Percentiles rank a stretch among this genome's conserved stretches.
phyloP scores from a whole-genome alignment of 2,888 invertebrate genomes.

The Coecobrya sp. region DNA sequence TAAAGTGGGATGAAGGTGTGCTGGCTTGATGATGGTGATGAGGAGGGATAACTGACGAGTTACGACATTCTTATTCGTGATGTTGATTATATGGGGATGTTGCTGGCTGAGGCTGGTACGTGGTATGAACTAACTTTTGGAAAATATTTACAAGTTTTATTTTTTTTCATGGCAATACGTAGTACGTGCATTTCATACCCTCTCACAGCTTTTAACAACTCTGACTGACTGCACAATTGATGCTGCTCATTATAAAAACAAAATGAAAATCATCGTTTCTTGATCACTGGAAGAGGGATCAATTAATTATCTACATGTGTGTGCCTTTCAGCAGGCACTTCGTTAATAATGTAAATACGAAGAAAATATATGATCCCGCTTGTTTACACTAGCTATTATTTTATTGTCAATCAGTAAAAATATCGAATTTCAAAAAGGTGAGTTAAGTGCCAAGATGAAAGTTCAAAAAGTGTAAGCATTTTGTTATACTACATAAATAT shows the following conservation, averaged over 20 bases:
- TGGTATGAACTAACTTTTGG: too few relatives aligned
- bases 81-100: conserved; percentile 37
- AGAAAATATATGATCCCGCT: conserved; percentile 2
- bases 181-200: not conserved
- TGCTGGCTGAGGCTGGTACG: too few relatives aligned
- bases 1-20: conserved; percentile 75
- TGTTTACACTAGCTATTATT: conserved; percentile 28
- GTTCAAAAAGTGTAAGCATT: conserved; percentile 9
- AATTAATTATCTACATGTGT: conserved; percentile 36
- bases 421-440: too few relatives aligned
- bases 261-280: conserved; percentile 13
- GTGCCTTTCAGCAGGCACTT: conserved; percentile 22
- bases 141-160: too few relatives aligned
- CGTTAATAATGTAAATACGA: conserved; percentile 61
- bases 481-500: too few relatives aligned
- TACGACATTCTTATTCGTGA: conserved; percentile 59
- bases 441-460: conserved; percentile 12
- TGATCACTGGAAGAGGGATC: conserved; percentile 32
- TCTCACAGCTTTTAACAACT: not conserved
- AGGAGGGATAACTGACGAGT: conserved; percentile 52
- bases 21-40: conserved; percentile 52
- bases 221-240: not conserved
- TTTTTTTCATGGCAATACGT: not conserved
- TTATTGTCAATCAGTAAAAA: conserved; percentile 35
- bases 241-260: conserved; percentile 1